Evolutionary conservation across 2,888 invertebrate genomes (phyloP).

Genomic region (Temnothorax ravouxi): DNA sequence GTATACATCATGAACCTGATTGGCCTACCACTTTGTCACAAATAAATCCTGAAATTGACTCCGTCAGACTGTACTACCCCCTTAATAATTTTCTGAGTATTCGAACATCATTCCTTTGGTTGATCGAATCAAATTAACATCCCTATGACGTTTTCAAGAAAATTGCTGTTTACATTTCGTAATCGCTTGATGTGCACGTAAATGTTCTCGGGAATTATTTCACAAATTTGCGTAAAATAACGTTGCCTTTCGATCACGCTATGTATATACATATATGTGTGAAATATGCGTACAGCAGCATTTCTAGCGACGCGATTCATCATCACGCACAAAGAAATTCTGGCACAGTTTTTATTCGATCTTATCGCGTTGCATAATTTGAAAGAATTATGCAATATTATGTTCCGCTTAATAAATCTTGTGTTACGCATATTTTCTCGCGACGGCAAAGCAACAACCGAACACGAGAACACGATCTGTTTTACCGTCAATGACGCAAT

Average conservation of each 20-base stretch:
- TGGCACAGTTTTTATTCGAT: constrained; percentile 34
- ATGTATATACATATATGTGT: too few relatives aligned
- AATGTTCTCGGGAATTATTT: constrained; percentile 18
- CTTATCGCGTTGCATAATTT: constrained; percentile 42
- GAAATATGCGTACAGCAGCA: background rate
- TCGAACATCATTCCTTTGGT: background rate
- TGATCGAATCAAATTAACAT: background rate
- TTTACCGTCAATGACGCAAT: constrained; percentile 47
- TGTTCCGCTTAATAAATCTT: constrained; percentile 44
- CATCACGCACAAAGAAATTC: constrained; percentile 36
- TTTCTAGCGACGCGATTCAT: constrained; percentile 25
- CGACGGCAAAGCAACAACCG: constrained; percentile 23
- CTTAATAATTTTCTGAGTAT: constrained; percentile 10
- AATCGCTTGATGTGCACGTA: background rate
- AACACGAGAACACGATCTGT: constrained; percentile 28
- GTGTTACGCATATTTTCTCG: constrained; percentile 37
- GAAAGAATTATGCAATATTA: constrained; percentile 37
- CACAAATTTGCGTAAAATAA: constrained; percentile 18
- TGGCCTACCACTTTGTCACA: too few relatives aligned
- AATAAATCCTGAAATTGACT: too few relatives aligned
- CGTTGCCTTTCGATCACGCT: background rate
- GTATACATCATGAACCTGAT: too few relatives aligned
- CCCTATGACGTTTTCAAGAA: background rate
- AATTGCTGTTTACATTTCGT: background rate
- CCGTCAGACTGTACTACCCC: too few relatives aligned